A percentile compares a stretch with the other conserved stretches of the same genome.
Conservation (phyloP, 35 echinoderm and acorn worm genomes). For the Ptychodera flava region DNA sequence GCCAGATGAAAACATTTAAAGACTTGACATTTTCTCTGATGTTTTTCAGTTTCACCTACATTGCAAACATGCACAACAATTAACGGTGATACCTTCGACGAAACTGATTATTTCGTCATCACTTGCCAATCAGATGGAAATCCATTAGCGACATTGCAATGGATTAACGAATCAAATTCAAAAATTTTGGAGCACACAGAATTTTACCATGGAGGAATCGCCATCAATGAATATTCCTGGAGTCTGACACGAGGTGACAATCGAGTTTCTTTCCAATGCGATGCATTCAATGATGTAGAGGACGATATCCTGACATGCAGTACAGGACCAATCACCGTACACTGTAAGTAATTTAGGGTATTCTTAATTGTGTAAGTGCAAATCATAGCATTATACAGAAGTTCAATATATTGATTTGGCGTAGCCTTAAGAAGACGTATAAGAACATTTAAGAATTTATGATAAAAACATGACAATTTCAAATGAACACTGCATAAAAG, state of each 20-base stretch:
- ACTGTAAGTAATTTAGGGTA: no score
- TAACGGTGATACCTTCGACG: not conserved
- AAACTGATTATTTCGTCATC: not conserved
- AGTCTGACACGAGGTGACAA: not conserved
- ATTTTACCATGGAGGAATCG: no score
- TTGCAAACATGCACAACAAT: not conserved
- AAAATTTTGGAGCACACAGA: not conserved
- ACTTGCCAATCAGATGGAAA: not conserved
- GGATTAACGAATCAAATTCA: not conserved
- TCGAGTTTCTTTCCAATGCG: not conserved
- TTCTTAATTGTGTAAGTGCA: no score
- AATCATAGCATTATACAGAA: no score
- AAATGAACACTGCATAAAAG: no score
- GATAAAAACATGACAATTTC: no score
- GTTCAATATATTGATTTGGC: no score
- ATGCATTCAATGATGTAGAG: not conserved
- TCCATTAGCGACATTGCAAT: not conserved
- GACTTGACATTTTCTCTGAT: not conserved
- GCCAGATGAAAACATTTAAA: no score
- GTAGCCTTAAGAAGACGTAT: no score
- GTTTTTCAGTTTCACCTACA: not conserved
- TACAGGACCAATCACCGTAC: not conserved
- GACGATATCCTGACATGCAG: not conserved
- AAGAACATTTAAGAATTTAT: no score
- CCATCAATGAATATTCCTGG: not conserved